These are phyloP conservation scores for Progne subis DNA, from an alignment of 2,113 vertebrate species.

Conservation along the genomic window DNA sequence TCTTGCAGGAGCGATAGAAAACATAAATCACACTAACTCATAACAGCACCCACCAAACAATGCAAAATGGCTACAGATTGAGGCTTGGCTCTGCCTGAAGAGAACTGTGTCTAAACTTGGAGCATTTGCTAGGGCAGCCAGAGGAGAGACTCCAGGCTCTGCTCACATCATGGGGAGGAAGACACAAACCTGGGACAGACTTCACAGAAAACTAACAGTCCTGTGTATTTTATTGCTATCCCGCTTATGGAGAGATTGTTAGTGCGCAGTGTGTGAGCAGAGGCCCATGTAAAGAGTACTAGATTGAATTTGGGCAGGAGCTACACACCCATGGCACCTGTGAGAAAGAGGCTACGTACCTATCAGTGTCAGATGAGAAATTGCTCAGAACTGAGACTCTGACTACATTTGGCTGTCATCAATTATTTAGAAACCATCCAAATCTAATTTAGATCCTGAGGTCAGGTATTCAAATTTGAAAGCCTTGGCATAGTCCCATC, in stretches of 20 bases:
- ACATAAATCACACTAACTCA: constrained; percentile 29
- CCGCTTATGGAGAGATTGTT: not conserved
- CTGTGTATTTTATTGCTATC: not conserved
- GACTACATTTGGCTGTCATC: not conserved
- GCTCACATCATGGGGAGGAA: not conserved
- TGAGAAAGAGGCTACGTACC: rapidly evolving
- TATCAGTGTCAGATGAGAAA: not conserved
- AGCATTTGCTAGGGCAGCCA: not conserved
- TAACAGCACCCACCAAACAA: constrained; percentile 31
- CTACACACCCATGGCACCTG: not conserved
- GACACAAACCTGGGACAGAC: not conserved
- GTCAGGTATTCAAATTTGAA: not conserved
- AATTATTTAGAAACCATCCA: constrained; percentile 14
- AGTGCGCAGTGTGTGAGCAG: not conserved
- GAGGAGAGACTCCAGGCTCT: not conserved
- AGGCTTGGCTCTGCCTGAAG: not conserved
- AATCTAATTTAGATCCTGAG: constrained; percentile 9
- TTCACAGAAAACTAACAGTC: not conserved
- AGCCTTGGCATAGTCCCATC: not conserved
- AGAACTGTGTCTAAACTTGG: not conserved
- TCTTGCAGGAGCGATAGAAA: not conserved
- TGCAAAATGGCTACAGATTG: not conserved
- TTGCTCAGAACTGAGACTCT: not conserved
- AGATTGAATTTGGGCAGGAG: not conserved
- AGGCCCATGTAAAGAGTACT: not conserved